Evolutionary conservation across 2,797 vertebrate genomes (phyloP).

Genomic region (Oryzias sinensis): DNA sequence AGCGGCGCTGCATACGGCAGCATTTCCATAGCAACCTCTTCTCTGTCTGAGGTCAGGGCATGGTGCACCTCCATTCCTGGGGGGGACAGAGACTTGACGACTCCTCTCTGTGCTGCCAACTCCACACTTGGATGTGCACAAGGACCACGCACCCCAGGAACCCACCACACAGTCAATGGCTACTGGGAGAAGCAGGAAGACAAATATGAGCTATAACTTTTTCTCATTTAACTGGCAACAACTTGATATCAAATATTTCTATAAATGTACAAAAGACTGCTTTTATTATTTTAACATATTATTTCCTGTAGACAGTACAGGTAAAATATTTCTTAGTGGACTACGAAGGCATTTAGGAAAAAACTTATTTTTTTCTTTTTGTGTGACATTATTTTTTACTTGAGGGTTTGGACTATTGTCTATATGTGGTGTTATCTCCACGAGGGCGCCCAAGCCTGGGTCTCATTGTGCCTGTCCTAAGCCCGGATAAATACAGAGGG

Average conservation of each 20-base stretch:
- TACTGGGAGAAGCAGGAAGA: constrained; percentile 58
- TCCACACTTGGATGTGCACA: constrained; percentile 83
- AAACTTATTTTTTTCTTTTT: no score
- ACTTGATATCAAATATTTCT: no score
- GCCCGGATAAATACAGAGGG: no score
- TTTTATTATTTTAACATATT: neutral
- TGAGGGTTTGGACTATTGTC: no score
- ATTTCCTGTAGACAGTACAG: neutral
- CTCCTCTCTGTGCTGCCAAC: constrained; percentile 81
- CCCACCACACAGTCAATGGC: constrained; percentile 84
- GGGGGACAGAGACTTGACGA: constrained; percentile 82
- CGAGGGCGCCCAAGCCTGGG: no score
- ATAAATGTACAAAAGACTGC: neutral
- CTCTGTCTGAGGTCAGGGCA: constrained; percentile 88
- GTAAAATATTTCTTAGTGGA: neutral
- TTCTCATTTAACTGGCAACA: constrained; percentile 1
- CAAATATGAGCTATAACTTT: constrained; percentile 32
- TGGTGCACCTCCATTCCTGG: constrained; percentile 81
- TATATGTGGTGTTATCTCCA: no score
- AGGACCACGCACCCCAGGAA: constrained; percentile 84
- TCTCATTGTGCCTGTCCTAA: no score
- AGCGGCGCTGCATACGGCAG: constrained; percentile 68
- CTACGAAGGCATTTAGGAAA: no score
- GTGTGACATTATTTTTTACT: no score
- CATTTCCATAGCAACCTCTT: constrained; percentile 84